phyloP scores from a whole-genome alignment of 1,140 invertebrate genomes.

The Papilio dardanus region DNA sequence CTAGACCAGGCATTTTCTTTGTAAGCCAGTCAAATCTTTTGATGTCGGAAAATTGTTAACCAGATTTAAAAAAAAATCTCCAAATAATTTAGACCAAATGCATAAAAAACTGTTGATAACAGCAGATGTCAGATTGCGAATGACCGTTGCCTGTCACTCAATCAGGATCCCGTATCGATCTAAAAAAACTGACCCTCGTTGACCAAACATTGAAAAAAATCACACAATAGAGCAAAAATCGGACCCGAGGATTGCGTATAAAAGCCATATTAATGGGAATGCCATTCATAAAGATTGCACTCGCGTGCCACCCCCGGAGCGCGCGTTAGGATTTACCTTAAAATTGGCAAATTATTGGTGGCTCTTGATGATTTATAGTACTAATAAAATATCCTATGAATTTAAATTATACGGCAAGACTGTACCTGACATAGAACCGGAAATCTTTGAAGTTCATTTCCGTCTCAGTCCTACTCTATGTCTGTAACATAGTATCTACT shows the following conservation, averaged over 20 bases:
- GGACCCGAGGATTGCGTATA: constrained; percentile 57
- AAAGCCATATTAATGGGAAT: constrained; percentile 69
- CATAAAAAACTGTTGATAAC: constrained; percentile 3
- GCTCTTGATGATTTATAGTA: constrained; percentile 1
- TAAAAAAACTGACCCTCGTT: constrained; percentile 78
- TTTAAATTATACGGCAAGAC: background rate
- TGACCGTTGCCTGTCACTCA: constrained; percentile 80
- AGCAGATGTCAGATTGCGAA: constrained; percentile 60
- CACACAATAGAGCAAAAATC: constrained; percentile 67
- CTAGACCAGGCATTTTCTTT: no score
- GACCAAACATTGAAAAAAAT: constrained; percentile 69
- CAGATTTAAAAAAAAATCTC: no score
- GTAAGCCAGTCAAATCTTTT: no score
- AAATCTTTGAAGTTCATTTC: no score
- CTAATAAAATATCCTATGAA: background rate
- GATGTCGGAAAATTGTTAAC: no score
- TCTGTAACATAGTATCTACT: no score
- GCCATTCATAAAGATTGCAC: constrained; percentile 55
- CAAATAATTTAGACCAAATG: background rate
- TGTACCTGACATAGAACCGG: no score
- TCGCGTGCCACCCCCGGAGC: constrained; percentile 57
- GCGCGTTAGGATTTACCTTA: background rate
- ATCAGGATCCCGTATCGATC: constrained; percentile 58
- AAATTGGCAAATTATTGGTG: constrained; percentile 23
- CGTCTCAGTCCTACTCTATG: no score